Evolutionary conservation across 2,888 invertebrate species (phyloP), one percentile per base, ranked within the genome.

Genomic region (Slavum lentiscoides): DNA sequence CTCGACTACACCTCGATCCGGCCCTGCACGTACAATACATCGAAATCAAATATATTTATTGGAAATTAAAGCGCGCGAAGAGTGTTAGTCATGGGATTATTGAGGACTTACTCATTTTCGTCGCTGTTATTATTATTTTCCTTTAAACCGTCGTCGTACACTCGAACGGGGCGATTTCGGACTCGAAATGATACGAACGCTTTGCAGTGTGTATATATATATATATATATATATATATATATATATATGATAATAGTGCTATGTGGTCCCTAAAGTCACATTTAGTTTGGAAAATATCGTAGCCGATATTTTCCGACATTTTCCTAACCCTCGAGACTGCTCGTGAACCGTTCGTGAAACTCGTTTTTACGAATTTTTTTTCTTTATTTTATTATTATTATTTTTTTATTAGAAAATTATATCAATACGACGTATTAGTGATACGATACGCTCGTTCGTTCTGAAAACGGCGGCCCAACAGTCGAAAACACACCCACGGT

Each of bases 181-280:
- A 59, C n/a, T 21, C 9, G n/a, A n/a, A n/a, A 59, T 59, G 21
- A 59, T 59, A n/a, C 21, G 59, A 59, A n/a, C 21, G 43, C 9
- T 43, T n/a, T 59, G 8, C 11, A 6, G 59, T 21, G 8, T n/a
- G 43, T 9, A n/a, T 59, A 11, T 59, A 59, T 59, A 59, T 59
- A n/a, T 19, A n/a, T 58, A 58, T 39, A 64, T 39, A 66, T 11
- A 3, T 6, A 39, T 39, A 39, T n/a, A n/a, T n/a, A n/a, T n/a
- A n/a, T n/a, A n/a, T n/a, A 19, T 61, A 61, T 58, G 1, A 6
- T 1, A 1, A 61, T n/a, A 61, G 4, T 3, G 37, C 19, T 43
- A 49, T 61, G 13, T 53, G 62, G 30, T 74, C 73, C 30, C 73
- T 13, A 74, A 74, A 62, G 73, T 74, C 49, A 62, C 49, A 62